phyloP scores from a whole-genome alignment of 1,140 invertebrate species.

The Trichonephila clavipes region DNA sequence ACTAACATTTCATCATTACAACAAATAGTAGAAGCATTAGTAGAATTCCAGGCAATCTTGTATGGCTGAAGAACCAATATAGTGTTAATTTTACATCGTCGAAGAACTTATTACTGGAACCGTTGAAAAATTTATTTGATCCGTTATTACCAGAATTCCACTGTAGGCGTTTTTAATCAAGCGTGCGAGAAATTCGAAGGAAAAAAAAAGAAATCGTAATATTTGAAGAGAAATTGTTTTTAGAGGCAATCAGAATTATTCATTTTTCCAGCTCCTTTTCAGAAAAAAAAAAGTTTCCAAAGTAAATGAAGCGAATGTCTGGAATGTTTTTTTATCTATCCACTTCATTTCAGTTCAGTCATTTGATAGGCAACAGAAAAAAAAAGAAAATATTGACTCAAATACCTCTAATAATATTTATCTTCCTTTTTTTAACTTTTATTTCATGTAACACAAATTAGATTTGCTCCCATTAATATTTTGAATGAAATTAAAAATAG shows the following conservation, averaged over 20 bases:
- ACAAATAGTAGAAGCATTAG: slow-evolving; percentile 4
- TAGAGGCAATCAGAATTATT: not conserved
- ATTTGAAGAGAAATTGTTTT: not conserved
- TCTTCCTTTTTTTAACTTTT: too few relatives aligned
- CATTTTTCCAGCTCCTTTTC: not conserved
- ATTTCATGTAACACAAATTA: too few relatives aligned
- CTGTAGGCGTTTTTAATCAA: slow-evolving; percentile 48
- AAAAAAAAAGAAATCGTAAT: not conserved
- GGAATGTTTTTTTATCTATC: not conserved
- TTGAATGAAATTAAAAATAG: too few relatives aligned
- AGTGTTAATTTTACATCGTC: slow-evolving; percentile 17
- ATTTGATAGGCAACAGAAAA: too few relatives aligned
- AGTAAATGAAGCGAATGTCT: not conserved
- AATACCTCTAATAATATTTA: too few relatives aligned
- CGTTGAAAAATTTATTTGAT: slow-evolving; percentile 52
- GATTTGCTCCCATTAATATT: too few relatives aligned
- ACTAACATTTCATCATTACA: slow-evolving; percentile 35
- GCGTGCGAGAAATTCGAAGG: not conserved
- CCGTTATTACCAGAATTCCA: not conserved
- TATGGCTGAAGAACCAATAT: slow-evolving; percentile 13
- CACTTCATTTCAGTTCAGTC: too few relatives aligned
- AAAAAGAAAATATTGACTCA: too few relatives aligned
- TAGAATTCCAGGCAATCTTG: slow-evolving; percentile 22
- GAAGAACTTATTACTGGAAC: not conserved
- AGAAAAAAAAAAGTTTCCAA: not conserved